These are phyloP conservation scores for Agonopterix subpropinquella DNA, from an alignment of 2,888 invertebrate species.

Conservation along the genomic window DNA sequence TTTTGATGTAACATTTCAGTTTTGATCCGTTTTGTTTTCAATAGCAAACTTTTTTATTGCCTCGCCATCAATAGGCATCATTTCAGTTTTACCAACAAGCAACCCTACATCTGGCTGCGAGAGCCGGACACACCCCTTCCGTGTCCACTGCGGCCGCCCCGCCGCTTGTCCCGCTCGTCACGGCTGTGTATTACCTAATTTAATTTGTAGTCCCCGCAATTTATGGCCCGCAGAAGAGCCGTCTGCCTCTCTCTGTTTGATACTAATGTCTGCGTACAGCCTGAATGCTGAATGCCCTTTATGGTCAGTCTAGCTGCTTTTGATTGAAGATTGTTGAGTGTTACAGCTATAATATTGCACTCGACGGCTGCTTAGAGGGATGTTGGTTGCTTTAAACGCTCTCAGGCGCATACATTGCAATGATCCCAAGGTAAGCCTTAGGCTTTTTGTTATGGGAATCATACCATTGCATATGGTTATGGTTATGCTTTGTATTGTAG, in stretches of 20 bases:
- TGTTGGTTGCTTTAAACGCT: too few species aligned
- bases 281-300: slow-evolving; percentile 20
- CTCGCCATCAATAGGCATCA: too few species aligned
- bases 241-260: slow-evolving; percentile 50
- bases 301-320: slow-evolving; percentile 15
- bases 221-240: slow-evolving; percentile 64
- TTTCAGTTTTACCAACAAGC: slow-evolving; percentile 2
- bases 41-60: too few species aligned
- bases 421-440: too few species aligned
- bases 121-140: slow-evolving; percentile 65
- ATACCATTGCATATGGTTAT: too few species aligned
- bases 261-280: slow-evolving; percentile 35
- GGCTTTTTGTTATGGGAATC: too few species aligned
- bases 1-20: too few species aligned
- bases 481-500: too few species aligned
- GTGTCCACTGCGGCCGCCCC: slow-evolving; percentile 53
- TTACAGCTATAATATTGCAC: too few species aligned
- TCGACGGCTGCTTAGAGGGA: too few species aligned
- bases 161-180: slow-evolving; percentile 67
- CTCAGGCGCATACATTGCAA: too few species aligned
- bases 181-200: slow-evolving; percentile 71
- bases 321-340: slow-evolving; percentile 12
- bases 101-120: slow-evolving; percentile 22
- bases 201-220: slow-evolving; percentile 71
- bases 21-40: too few species aligned